Evolutionary conservation across 2,888 invertebrate genomes (phyloP).

Genomic region (Drosophila nr. medialis): DNA sequence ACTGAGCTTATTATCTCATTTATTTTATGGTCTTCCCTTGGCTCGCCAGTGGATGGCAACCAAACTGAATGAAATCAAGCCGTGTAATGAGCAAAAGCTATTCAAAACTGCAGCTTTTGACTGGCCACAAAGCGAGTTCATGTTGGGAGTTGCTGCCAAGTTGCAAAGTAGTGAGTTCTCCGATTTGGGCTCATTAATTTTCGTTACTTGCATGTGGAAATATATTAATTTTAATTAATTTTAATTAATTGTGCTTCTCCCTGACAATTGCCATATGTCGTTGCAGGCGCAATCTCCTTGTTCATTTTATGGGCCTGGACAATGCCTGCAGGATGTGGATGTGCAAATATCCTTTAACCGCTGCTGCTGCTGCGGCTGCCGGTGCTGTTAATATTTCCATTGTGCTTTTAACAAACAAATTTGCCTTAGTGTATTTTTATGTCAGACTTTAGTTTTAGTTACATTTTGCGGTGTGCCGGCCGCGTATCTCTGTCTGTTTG

Average conservation of each 20-base stretch:
- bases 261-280: constrained; percentile 9
- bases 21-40: constrained; percentile 51
- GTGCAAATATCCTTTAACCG: constrained; percentile 5
- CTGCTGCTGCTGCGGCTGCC: constrained; percentile 9
- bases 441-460: constrained; percentile 47
- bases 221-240: constrained; percentile 13
- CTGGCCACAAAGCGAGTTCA: constrained; percentile 6
- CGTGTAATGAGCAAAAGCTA: constrained; percentile 62
- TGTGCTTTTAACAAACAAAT: constrained; percentile 66
- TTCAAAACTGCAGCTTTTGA: constrained; percentile 46
- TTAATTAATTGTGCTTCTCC: background rate
- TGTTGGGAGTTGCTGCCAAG: background rate
- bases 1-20: constrained; percentile 60
- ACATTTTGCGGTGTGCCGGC: constrained; percentile 42
- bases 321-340: constrained; percentile 9
- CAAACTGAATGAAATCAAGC: constrained; percentile 57
- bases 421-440: constrained; percentile 64
- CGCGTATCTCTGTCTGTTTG: constrained; percentile 35
- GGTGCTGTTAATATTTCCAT: constrained; percentile 57
- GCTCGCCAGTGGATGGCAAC: constrained; percentile 4
- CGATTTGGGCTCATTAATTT: constrained; percentile 12
- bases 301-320: constrained; percentile 13
- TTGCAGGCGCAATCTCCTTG: constrained; percentile 1
- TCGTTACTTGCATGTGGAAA: constrained; percentile 4
- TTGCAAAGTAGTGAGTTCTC: background rate